Percentiles rank a stretch among this genome's conserved stretches.
These are phyloP conservation scores for Discoglossus pictus DNA, from an alignment of 2,797 vertebrate genomes.

Conservation along the genomic window DNA sequence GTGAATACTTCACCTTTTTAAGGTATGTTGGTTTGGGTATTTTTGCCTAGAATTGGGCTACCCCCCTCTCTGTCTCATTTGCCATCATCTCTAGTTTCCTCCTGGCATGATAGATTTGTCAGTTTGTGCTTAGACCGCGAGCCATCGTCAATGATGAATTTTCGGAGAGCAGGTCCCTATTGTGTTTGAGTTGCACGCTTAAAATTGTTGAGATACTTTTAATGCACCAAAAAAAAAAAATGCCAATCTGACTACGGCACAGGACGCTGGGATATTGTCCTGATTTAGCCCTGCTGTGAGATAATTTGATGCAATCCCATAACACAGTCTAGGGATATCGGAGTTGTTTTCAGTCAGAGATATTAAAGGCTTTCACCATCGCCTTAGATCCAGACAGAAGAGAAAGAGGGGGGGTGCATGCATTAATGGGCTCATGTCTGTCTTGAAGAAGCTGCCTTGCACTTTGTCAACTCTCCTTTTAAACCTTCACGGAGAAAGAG, in stretches of 20 bases:
- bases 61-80: too few relatives aligned
- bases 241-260: conserved; percentile 6
- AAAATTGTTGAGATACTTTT: too few relatives aligned
- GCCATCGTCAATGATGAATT: too few relatives aligned
- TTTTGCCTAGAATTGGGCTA: too few relatives aligned
- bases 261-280: conserved; percentile 30
- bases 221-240: conserved; percentile 27
- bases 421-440: conserved; percentile 28
- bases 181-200: too few relatives aligned
- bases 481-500: conserved; percentile 2
- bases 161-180: too few relatives aligned
- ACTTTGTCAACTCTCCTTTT: conserved; percentile 39
- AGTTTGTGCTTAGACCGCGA: too few relatives aligned
- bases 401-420: neutral
- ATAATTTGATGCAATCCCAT: conserved; percentile 28
- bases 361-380: conserved; percentile 33
- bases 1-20: too few relatives aligned
- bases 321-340: conserved; percentile 24
- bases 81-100: too few relatives aligned
- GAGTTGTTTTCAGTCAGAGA: conserved; percentile 8
- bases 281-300: conserved; percentile 16
- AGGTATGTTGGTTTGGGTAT: too few relatives aligned
- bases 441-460: conserved; percentile 32
- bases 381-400: conserved; percentile 43
- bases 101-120: too few relatives aligned